Base-by-base conservation (phyloP, 2,888 invertebrate genomes). In the Synanthedon formicaeformis region DNA sequence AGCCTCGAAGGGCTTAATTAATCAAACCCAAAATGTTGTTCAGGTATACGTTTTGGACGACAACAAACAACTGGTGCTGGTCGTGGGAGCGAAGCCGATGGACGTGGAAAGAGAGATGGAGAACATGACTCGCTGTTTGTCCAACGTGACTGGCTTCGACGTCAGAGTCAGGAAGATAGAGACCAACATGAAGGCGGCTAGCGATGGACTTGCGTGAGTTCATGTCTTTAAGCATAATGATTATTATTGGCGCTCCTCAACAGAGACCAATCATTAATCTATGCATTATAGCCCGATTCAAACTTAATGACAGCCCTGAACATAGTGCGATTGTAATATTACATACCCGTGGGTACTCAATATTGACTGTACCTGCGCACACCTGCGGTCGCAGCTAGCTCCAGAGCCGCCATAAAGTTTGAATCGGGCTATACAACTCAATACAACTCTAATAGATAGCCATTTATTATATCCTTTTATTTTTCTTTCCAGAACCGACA, bases 41-140 rank as follows among this genome's bases (percentile, higher is more conserved):
- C 61, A 93, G 93, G 92, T 96, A 0, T 95, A 95, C 71, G 92
- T 96, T 2, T 80, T 96, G 52, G 94, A 95, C 59, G 94, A 95
- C 65, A 90, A 91, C 56, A 93, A 93, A 63, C 94, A 95, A 73
- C 89, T 96, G 23, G 92, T 95, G 0, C 86, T 96, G 73, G 93
- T 94, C 0, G 89, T 96, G 60, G 92, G 91, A 14, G 91, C 92
- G 2, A 92, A 91, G 60, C 94, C 96, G 0, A 90, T 92, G 60
- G 92, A 93, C 55, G 91, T 95, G 1, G 94, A 95, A 66, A 90
- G 88, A 50, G 89, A 90, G 58, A 86, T 94, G 57, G 90, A 91
- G 16, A 91, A 92, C 57, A 92, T 96, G 34, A 92, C 93, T 6
- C 79, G 80, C 48, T 89, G 90, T 4, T 78, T 96, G 12, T 92